Base-by-base conservation (phyloP, 2,113 vertebrate genomes). In the Saguinus imperator region DNA sequence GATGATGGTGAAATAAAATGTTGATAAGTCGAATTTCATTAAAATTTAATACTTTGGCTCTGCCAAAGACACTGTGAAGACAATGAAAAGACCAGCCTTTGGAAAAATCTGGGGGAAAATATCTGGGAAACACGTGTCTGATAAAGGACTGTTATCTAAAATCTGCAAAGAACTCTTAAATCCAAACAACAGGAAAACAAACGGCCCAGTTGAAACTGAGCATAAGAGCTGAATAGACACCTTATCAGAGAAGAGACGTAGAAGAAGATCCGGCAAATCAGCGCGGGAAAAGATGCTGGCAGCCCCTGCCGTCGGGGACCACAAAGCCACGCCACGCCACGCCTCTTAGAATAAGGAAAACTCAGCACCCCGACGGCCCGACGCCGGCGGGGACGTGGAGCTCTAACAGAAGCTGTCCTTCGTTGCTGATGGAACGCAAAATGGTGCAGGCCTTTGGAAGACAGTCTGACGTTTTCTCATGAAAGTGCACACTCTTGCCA, bases 341-440 rank as follows among this genome's bases (percentile, higher is more conserved):
- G n/a, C 52, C 92, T 35, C 1, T 40, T 4, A 50, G 5, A 32
- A 32, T 1, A 1, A 20, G 29, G 0, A 0, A 52, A 32, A 1
- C 23, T 23, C 23, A 10, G 10, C 25, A 40, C 25, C 11, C 40
- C 0, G 3, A 6, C 20, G 1, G 2, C n/a, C 9, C 11, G 1
- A 3, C 1, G 77, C 77, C 3, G 13, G 3, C 2, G 13, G 13
- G 37, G 48, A n/a, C 6, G 40, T 4, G 58, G n/a, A 10, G 48
- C 40, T 17, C 16, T 17, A 3, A 25, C 8, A 13, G 73, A 89
- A 75, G 3, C n/a, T 2, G 32, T 1, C 12, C 0, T 7, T 52
- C 3, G 0, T 3, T 16, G 55, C 80, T 3, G 35, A 18, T 0
- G 58, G 29, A 7, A 37, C 45, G 52, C 45, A 55, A 8, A 35